Evolutionary conservation across 1,140 invertebrate genomes (phyloP).

Genomic region (Coelopa frigida): DNA sequence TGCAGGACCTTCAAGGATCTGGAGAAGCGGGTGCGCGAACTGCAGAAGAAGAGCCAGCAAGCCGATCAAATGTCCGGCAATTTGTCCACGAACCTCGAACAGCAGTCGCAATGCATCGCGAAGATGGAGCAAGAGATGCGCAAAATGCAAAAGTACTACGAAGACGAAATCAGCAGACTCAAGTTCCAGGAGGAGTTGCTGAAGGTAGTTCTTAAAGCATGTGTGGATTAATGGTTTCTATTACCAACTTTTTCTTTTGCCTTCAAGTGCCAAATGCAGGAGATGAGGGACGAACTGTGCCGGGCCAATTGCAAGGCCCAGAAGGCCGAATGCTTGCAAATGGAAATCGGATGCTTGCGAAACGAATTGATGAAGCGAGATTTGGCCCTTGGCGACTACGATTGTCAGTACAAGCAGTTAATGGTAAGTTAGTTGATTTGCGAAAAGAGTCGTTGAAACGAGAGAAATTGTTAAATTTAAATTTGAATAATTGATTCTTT

Average conservation of each 20-base stretch:
- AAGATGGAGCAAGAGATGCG: conserved; percentile 29
- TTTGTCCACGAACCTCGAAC: conserved; percentile 14
- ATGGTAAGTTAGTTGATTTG: conserved; percentile 26
- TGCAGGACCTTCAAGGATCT: conserved; percentile 17
- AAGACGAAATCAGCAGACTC: conserved; percentile 23
- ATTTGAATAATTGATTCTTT: too few relatives aligned
- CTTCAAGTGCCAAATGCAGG: conserved; percentile 25
- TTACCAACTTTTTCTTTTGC: conserved; percentile 1
- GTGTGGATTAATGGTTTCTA: not conserved
- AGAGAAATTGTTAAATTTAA: too few relatives aligned
- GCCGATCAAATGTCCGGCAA: conserved; percentile 9
- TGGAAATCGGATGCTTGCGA: conserved; percentile 24
- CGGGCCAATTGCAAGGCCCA: conserved; percentile 16
- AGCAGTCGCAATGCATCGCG: conserved; percentile 20
- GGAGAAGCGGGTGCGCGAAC: conserved; percentile 7
- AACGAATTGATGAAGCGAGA: conserved; percentile 31
- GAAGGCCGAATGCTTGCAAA: conserved; percentile 18
- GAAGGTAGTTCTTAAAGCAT: conserved; percentile 15
- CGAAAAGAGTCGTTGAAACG: too few relatives aligned
- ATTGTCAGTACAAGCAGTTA: conserved; percentile 35
- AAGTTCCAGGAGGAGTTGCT: conserved; percentile 27
- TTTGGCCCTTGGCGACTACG: conserved; percentile 27
- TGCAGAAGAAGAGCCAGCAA: conserved; percentile 11
- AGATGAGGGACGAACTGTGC: conserved; percentile 25
- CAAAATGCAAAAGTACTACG: conserved; percentile 34